Conservation (phyloP, 2,113 vertebrate species). For the Tylochromis polylepis region DNA sequence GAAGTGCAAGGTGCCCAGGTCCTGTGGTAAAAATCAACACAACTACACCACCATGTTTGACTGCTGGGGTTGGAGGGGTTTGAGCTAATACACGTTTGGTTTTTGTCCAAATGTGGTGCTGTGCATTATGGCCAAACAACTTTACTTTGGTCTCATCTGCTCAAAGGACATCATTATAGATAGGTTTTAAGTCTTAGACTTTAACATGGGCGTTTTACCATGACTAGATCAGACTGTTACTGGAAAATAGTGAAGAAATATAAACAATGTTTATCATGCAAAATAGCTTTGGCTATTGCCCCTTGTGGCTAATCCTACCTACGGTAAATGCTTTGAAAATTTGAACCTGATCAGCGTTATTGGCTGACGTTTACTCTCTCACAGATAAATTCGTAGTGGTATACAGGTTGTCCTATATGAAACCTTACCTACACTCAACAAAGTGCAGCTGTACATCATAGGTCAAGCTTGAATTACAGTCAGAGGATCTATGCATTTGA, state of each 20-base stretch:
- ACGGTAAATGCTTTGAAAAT: too few species aligned
- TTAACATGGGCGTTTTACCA: neutral
- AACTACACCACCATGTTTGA: neutral
- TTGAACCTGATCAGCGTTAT: too few species aligned
- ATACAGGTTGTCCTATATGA: too few species aligned
- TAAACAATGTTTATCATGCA: neutral
- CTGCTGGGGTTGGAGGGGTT: neutral
- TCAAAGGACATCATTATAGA: neutral
- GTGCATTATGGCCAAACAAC: neutral
- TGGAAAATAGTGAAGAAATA: neutral
- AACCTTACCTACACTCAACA: too few species aligned
- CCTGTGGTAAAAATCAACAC: neutral
- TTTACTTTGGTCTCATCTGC: neutral
- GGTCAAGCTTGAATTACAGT: neutral
- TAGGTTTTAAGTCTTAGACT: neutral
- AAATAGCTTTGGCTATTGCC: neutral
- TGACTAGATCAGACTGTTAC: neutral
- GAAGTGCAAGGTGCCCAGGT: neutral
- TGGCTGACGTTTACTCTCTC: too few species aligned
- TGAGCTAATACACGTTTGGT: neutral
- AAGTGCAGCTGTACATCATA: neutral
- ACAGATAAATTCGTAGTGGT: too few species aligned
- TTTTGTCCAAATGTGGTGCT: neutral
- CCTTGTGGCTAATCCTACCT: neutral
- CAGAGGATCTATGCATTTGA: neutral